These are phyloP conservation scores for Drosophila subobscura DNA, from an alignment of 1,140 invertebrate genomes.

Conservation along the genomic window DNA sequence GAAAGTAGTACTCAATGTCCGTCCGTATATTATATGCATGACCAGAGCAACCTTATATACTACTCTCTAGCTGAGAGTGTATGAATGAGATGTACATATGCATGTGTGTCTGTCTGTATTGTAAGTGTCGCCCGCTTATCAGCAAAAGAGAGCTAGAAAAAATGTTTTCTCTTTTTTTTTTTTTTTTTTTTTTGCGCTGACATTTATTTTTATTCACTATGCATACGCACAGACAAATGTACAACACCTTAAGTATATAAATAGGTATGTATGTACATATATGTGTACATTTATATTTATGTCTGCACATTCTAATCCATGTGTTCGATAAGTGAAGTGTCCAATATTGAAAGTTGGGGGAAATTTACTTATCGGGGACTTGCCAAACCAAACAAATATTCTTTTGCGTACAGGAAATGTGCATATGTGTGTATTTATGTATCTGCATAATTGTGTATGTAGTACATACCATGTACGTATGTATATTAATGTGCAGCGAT, in stretches of 20 bases:
- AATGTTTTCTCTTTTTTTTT: constrained; percentile 75
- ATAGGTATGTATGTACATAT: constrained; percentile 10
- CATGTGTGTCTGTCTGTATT: constrained; percentile 24
- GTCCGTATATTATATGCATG: constrained; percentile 22
- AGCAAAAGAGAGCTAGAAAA: constrained; percentile 71
- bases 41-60: constrained; percentile 28
- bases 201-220: constrained; percentile 74
- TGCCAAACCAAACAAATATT: neutral
- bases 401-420: constrained; percentile 14
- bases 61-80: neutral
- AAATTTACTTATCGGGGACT: constrained; percentile 1
- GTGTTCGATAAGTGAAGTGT: constrained; percentile 19
- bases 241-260: constrained; percentile 34
- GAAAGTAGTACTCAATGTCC: constrained; percentile 30
- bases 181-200: constrained; percentile 59
- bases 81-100: neutral
- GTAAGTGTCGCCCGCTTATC: constrained; percentile 67
- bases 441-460: constrained; percentile 13
- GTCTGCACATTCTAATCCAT: constrained; percentile 5
- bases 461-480: constrained; percentile 22
- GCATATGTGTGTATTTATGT: constrained; percentile 34
- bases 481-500: neutral
- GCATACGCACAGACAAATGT: constrained; percentile 39
- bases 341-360: constrained; percentile 7
- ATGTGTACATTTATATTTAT: neutral